Conservation (phyloP, 2,888 invertebrate species). For the Creontiades dilutus region DNA sequence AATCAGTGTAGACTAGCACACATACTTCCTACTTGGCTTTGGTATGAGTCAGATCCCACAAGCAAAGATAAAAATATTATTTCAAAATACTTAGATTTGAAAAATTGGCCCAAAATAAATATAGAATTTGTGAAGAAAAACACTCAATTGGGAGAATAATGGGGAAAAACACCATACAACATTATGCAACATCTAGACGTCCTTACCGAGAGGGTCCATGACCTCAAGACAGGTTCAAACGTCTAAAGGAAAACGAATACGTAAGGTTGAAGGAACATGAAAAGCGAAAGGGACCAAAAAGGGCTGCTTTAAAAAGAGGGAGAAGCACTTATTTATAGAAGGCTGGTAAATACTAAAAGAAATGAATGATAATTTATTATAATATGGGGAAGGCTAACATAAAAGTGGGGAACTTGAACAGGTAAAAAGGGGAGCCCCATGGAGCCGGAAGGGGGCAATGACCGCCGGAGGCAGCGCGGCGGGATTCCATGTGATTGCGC, state of each 20-base stretch:
- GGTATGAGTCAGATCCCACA: no score
- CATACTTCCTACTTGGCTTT: no score
- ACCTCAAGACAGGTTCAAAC: constrained; percentile 14
- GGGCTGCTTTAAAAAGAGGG: not conserved
- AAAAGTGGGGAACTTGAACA: constrained; percentile 39
- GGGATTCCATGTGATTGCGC: constrained; percentile 66
- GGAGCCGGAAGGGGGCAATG: constrained; percentile 37
- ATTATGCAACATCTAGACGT: not conserved
- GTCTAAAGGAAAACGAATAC: not conserved
- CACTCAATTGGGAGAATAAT: no score
- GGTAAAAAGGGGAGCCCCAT: constrained; percentile 44
- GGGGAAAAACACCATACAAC: not conserved
- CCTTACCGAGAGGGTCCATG: not conserved
- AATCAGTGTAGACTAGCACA: no score
- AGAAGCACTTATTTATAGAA: not conserved
- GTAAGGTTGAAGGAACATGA: not conserved
- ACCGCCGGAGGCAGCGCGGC: constrained; percentile 50
- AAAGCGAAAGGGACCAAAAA: not conserved
- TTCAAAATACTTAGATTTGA: no score
- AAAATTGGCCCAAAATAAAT: no score
- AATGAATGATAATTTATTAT: constrained; percentile 44
- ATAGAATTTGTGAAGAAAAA: no score
- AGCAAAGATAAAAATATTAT: no score
- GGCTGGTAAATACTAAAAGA: not conserved
- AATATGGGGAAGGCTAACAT: constrained; percentile 27